Base-by-base conservation (phyloP, 2,888 invertebrate genomes). In the Drosophila bunnanda region DNA sequence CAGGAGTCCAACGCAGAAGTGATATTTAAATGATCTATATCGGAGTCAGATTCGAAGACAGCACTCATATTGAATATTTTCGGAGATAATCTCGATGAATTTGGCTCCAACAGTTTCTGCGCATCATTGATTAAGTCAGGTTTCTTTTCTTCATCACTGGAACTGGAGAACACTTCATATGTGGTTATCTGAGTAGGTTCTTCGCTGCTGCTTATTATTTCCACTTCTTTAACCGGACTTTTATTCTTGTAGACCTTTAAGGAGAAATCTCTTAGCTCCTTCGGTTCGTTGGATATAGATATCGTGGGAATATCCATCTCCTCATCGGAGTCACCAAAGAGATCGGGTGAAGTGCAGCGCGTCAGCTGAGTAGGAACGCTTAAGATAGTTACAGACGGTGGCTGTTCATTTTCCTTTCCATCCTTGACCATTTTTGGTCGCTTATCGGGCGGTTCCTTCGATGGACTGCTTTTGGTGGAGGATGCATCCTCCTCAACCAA, bases 241-340 rank as follows among this genome's bases (percentile, higher is more conserved):
- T 41, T 39, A 15, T 76, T 52, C 8, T 72, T 82, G 20, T 76
- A 87, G 4, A 68, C 70, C 8, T 64, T 61, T 15, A 70, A 0
- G 0, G 79, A 84, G 12, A 84, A 56, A 34, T 80, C 61, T 15
- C 52, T 54, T 15, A 78, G 6, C 9, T 73, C 57, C 6, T 17
- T n/a, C 0, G 50, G 34, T 28, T 66, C 30, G 44, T 43, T n/a
- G 7, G 30, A 32, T 0, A 39, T 12, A 20, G 15, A 30, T 6
- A 9, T 12, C 5, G 44, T 20, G 15, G 50, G 50, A 1, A 32
- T 32, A 28, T 10, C 10, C 44, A 46, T n/a, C n/a, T 25, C 44
- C 28, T 28, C 46, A 71, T 92, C 92, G 4, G 90, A 91, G 53
- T 91, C 91, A 7, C 89, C 91, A 74, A 92, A 92, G 43, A 92